These are phyloP conservation scores for Chalcis sispes DNA, from an alignment of 2,888 invertebrate species.

Conservation along the genomic window DNA sequence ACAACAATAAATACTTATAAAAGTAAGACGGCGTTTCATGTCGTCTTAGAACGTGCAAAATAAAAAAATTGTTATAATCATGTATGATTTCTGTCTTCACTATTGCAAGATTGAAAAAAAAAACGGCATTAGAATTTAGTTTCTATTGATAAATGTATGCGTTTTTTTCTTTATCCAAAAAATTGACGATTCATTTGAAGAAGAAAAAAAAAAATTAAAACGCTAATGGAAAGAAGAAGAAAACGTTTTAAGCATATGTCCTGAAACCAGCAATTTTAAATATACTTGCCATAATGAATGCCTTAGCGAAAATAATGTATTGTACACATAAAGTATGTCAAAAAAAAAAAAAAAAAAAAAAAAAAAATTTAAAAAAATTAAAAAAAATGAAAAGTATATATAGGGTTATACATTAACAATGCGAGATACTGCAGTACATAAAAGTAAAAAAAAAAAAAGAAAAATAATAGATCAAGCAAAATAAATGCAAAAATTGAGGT, in stretches of 20 bases:
- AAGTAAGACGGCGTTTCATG: slow-evolving; percentile 13
- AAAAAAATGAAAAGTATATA: slow-evolving; percentile 60
- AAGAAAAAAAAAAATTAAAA: slow-evolving; percentile 4
- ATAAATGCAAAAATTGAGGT: slow-evolving; percentile 52
- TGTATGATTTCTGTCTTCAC: slow-evolving; percentile 27
- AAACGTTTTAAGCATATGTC: slow-evolving; percentile 62
- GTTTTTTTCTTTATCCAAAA: neutral
- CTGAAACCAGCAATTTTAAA: slow-evolving; percentile 68
- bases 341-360: no score
- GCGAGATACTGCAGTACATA: slow-evolving; percentile 51
- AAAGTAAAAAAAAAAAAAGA: slow-evolving; percentile 52
- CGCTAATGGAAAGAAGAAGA: neutral
- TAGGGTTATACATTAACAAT: slow-evolving; percentile 54
- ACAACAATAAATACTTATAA: no score
- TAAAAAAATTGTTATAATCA: slow-evolving; percentile 6
- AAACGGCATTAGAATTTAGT: slow-evolving; percentile 18
- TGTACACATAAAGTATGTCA: slow-evolving; percentile 64
- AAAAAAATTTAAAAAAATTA: slow-evolving; percentile 60
- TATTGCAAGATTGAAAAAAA: slow-evolving; percentile 9
- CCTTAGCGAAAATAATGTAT: slow-evolving; percentile 71
- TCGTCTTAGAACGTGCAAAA: slow-evolving; percentile 1
- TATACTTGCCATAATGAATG: slow-evolving; percentile 75
- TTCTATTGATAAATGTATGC: slow-evolving; percentile 6
- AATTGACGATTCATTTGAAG: neutral
- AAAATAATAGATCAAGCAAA: no score